Conservation (phyloP, 2,888 invertebrate species). For the Lasioglossum figueresi region DNA sequence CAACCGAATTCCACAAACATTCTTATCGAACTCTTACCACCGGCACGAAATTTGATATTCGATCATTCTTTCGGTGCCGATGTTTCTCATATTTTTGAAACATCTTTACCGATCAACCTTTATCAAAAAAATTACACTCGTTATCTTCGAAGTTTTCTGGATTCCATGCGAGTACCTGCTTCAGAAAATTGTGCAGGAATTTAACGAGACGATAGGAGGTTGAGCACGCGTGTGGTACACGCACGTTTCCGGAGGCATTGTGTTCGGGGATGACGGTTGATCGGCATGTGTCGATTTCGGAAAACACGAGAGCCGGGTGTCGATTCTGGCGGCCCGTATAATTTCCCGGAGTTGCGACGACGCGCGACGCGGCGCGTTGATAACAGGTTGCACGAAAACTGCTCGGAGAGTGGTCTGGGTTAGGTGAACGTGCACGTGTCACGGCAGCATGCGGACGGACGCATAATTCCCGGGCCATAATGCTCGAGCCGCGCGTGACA, state of each 20-base stretch:
- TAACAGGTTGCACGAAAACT: background rate
- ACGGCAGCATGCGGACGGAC: background rate
- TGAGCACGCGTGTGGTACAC: background rate
- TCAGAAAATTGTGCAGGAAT: background rate
- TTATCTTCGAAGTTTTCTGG: background rate
- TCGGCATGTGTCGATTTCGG: background rate
- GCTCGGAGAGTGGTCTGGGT: background rate
- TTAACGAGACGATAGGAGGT: background rate
- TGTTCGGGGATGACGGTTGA: background rate
- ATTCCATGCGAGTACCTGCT: background rate
- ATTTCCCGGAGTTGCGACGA: background rate
- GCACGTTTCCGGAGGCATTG: too few species aligned
- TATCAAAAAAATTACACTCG: background rate
- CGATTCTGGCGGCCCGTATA: background rate
- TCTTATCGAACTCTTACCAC: background rate
- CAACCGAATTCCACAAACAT: background rate
- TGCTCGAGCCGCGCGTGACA: background rate
- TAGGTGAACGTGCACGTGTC: background rate
- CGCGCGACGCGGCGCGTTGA: background rate
- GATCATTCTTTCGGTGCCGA: background rate
- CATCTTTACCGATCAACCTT: too few species aligned
- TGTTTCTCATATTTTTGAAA: background rate
- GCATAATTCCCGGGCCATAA: background rate
- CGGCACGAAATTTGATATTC: background rate
- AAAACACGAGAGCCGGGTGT: background rate